A percentile compares a stretch with the other conserved stretches of the same genome.
Conservation (phyloP, 2,797 vertebrate genomes). For the Anolis apletophallus region DNA sequence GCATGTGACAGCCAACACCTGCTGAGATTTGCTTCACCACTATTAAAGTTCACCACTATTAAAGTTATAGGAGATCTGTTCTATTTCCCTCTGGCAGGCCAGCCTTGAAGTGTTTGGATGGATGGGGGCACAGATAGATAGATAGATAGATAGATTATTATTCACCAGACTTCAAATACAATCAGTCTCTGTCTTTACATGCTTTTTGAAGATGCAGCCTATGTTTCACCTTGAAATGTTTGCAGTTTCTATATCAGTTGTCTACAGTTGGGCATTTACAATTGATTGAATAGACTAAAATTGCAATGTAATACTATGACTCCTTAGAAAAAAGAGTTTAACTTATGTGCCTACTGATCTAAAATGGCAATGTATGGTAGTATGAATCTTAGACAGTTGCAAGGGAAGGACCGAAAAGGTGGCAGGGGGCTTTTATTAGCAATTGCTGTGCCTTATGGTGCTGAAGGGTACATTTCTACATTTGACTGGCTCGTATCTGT, state of each 20-base stretch:
- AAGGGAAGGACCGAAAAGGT: not conserved
- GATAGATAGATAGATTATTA: not conserved
- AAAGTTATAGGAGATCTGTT: too few relatives aligned
- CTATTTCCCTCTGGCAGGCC: too few relatives aligned
- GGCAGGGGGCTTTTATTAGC: not conserved
- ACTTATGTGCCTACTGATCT: not conserved
- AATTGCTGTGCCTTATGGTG: not conserved
- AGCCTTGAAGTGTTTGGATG: not conserved
- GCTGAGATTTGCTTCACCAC: too few relatives aligned
- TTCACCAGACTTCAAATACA: not conserved
- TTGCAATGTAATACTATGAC: conserved; percentile 33
- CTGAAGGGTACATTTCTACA: not conserved
- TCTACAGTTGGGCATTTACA: conserved; percentile 36
- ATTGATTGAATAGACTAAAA: conserved; percentile 21
- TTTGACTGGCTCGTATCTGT: conserved; percentile 1
- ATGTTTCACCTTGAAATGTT: not conserved
- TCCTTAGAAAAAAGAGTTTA: conserved; percentile 1
- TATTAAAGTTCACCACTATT: too few relatives aligned
- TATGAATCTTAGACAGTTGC: not conserved
- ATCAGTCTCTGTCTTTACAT: not conserved
- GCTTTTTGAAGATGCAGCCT: conserved; percentile 15
- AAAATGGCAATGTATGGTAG: conserved; percentile 1
- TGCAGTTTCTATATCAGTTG: not conserved
- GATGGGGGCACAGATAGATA: not conserved
- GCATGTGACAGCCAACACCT: too few relatives aligned